Evolutionary conservation across 2,888 invertebrate species (phyloP).

Genomic region (Mactromeris polynyma): DNA sequence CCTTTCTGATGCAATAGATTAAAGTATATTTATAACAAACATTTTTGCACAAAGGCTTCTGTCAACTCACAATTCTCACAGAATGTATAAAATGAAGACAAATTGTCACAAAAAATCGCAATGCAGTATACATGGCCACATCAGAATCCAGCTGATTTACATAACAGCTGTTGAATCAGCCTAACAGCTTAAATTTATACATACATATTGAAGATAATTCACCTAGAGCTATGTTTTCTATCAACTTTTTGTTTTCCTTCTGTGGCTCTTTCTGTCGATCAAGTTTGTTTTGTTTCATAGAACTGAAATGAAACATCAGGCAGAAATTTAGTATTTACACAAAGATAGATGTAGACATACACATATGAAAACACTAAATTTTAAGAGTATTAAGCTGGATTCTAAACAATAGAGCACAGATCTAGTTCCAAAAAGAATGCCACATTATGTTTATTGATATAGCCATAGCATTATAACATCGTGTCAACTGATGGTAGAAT

Average conservation of each 20-base stretch:
- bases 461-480: neutral
- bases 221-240: conserved; percentile 7
- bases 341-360: neutral
- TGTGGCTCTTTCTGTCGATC: neutral
- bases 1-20: too few species aligned
- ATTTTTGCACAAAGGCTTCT: neutral
- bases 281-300: conserved; percentile 7
- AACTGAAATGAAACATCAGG: conserved; percentile 19
- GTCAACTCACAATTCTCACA: neutral
- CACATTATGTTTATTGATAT: too few species aligned
- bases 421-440: too few species aligned
- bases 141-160: neutral
- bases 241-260: conserved; percentile 1
- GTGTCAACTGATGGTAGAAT: neutral
- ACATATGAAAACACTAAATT: conserved; percentile 8
- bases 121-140: neutral
- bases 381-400: neutral
- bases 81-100: neutral
- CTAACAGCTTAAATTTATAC: neutral
- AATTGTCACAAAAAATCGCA: neutral
- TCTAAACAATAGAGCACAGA: neutral
- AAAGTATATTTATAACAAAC: too few species aligned
- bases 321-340: neutral
- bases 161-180: conserved; percentile 22
- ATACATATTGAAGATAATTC: neutral